Evolutionary conservation across 2,888 invertebrate species (phyloP).

Genomic region (Acrocyrtus sp.): DNA sequence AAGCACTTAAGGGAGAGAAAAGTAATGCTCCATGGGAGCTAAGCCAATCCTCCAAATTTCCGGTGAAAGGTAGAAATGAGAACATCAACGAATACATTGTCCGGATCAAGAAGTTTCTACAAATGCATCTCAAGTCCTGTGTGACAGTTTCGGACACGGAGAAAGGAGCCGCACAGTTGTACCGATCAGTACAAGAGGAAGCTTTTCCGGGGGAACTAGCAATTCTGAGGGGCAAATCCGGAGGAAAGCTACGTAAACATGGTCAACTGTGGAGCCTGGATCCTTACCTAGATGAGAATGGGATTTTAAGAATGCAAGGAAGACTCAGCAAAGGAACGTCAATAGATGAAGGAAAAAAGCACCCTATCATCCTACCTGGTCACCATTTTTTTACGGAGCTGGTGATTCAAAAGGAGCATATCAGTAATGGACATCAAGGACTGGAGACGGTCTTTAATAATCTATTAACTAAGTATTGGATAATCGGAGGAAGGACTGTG

Average conservation of each 20-base stretch:
- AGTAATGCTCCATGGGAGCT: not conserved
- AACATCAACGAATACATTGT: too few relatives aligned
- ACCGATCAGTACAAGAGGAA: not conserved
- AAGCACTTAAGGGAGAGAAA: not conserved
- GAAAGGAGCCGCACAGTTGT: not conserved
- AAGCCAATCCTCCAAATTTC: too few relatives aligned
- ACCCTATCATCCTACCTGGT: not conserved
- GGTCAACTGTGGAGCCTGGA: not conserved
- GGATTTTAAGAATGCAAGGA: not conserved
- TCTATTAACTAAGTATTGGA: constrained; percentile 20
- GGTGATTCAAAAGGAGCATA: not conserved
- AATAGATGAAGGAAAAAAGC: not conserved
- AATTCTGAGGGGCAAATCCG: not conserved
- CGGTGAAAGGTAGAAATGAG: too few relatives aligned
- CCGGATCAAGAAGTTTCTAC: too few relatives aligned
- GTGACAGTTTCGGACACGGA: not conserved
- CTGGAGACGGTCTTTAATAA: constrained; percentile 21
- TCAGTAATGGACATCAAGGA: not conserved
- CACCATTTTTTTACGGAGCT: not conserved
- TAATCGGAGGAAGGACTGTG: constrained; percentile 7
- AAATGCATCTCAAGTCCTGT: not conserved
- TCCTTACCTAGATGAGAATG: not conserved
- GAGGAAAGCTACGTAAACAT: not conserved
- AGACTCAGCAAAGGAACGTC: too few relatives aligned
- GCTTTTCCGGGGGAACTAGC: not conserved